These are phyloP conservation scores for Aleadryas rufinucha DNA, from an alignment of 2,113 vertebrate species.

Conservation along the genomic window DNA sequence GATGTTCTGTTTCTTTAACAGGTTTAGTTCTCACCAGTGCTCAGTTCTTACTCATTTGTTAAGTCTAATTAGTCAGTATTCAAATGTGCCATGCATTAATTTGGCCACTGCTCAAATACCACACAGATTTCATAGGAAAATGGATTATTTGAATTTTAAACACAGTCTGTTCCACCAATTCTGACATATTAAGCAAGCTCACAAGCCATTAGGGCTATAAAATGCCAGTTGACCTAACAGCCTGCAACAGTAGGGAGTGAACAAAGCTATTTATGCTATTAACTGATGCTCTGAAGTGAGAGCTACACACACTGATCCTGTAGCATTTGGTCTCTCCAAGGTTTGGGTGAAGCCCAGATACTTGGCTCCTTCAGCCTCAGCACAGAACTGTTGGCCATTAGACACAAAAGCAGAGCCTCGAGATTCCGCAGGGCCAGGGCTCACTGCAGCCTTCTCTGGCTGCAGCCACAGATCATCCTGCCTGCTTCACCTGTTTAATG, in stretches of 20 bases:
- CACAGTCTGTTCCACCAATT: slow-evolving; percentile 11
- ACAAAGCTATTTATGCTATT: not conserved
- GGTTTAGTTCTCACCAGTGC: not conserved
- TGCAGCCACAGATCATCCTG: not conserved
- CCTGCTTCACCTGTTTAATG: not conserved
- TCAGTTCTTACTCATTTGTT: slow-evolving; percentile 16
- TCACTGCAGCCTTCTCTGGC: not conserved
- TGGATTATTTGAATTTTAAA: slow-evolving; percentile 35
- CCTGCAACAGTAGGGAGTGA: not conserved
- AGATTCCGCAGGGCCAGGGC: not conserved
- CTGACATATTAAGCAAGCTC: not conserved
- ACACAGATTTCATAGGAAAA: slow-evolving; percentile 30
- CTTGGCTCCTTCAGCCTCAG: not conserved
- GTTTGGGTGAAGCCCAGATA: not conserved
- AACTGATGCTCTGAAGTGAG: not conserved
- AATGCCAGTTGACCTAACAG: not conserved
- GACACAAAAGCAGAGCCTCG: not conserved
- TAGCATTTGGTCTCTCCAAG: not conserved
- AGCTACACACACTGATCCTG: not conserved
- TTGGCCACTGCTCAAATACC: slow-evolving; percentile 26
- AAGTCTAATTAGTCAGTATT: slow-evolving; percentile 30
- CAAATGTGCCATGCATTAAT: slow-evolving; percentile 23
- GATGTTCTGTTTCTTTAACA: not conserved
- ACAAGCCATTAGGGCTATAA: not conserved
- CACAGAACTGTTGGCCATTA: not conserved